Percentiles rank a stretch among this genome's conserved stretches.
Evolutionary conservation across 2,888 invertebrate genomes (phyloP).

Genomic region (Lysandra bellargus): DNA sequence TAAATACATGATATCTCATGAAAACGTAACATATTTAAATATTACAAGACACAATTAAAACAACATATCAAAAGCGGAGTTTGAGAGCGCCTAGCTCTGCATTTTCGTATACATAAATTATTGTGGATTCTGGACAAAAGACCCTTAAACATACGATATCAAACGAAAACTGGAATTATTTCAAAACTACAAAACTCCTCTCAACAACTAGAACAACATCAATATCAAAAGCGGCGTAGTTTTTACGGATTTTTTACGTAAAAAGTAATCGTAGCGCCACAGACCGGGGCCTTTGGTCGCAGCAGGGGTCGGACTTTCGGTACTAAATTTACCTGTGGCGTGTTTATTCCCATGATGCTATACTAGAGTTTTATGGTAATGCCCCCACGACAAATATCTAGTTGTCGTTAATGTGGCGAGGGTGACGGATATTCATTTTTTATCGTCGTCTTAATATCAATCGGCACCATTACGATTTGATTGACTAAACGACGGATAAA

Average conservation of each 20-base stretch:
- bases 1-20: too few relatives aligned
- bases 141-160: too few relatives aligned
- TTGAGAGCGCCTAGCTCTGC: too few relatives aligned
- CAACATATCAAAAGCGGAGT: too few relatives aligned
- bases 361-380: conserved; percentile 76
- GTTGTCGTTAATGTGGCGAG: conserved; percentile 56
- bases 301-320: conserved; percentile 62
- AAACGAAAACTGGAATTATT: neutral
- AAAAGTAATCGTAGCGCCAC: conserved; percentile 60
- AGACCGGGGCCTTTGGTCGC: conserved; percentile 65
- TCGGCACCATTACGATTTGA: conserved; percentile 39
- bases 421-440: conserved; percentile 44
- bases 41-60: too few relatives aligned
- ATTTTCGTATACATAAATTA: too few relatives aligned
- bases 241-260: conserved; percentile 32
- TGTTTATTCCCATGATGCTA: conserved; percentile 68
- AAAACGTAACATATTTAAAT: too few relatives aligned
- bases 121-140: too few relatives aligned
- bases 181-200: neutral
- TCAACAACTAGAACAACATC: conserved; percentile 14
- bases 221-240: conserved; percentile 36
- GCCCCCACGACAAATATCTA: conserved; percentile 66
- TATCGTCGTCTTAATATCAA: conserved; percentile 25
- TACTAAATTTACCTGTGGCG: conserved; percentile 74
- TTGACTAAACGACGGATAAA: conserved; percentile 36